phyloP scores from a whole-genome alignment of 1,140 invertebrate genomes.

The Bombus sibiricus region DNA sequence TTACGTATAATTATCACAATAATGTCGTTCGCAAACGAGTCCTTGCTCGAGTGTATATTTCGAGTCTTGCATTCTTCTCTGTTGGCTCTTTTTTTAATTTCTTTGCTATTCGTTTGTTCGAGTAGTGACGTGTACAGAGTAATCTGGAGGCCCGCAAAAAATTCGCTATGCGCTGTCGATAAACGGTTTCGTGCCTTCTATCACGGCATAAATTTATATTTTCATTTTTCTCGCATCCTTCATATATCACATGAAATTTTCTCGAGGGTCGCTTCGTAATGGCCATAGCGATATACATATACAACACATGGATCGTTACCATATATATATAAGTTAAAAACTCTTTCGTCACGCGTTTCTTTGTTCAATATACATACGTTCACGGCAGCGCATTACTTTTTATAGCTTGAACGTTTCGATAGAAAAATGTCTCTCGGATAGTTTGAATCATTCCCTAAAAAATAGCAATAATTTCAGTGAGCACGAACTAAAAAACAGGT shows the following conservation, averaged over 20 bases:
- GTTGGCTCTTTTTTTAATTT: conserved; percentile 37
- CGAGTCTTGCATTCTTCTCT: conserved; percentile 55
- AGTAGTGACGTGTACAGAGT: conserved; percentile 67
- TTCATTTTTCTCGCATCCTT: not conserved
- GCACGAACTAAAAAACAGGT: conserved; percentile 69
- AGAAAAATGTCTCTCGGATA: conserved; percentile 27
- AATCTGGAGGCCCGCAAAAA: conserved; percentile 65
- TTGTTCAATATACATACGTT: not conserved
- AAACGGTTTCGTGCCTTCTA: conserved; percentile 43
- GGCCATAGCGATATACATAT: conserved; percentile 13
- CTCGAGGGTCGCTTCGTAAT: conserved; percentile 6
- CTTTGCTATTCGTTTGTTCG: conserved; percentile 56
- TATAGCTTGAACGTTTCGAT: conserved; percentile 12
- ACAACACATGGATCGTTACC: conserved; percentile 1
- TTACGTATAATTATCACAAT: conserved; percentile 56
- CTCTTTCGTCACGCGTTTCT: conserved; percentile 3
- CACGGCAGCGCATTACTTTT: conserved; percentile 25
- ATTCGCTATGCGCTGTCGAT: conserved; percentile 62
- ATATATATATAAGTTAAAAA: conserved; percentile 1
- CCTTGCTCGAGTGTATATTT: conserved; percentile 43
- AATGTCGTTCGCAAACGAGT: conserved; percentile 54
- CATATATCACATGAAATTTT: conserved; percentile 16
- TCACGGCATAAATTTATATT: conserved; percentile 2
- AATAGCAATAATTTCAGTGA: conserved; percentile 60
- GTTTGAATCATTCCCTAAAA: conserved; percentile 37